Evolutionary conservation across 2,797 vertebrate species (phyloP).

Genomic region (Podargus strigoides): DNA sequence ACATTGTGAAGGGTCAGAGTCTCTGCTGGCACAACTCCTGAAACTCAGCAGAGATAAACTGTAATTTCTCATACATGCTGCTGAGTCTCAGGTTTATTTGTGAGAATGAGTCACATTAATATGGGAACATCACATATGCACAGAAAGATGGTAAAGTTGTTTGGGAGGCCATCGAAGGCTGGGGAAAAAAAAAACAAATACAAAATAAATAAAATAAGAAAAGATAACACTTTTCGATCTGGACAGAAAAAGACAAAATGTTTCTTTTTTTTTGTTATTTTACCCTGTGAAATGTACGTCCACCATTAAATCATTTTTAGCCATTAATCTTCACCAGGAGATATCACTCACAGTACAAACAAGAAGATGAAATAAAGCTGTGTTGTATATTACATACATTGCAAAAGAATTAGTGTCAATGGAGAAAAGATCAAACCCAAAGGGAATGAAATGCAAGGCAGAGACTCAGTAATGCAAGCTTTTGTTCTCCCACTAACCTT

Average conservation of each 20-base stretch:
- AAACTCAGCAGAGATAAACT: neutral
- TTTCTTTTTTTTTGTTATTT: neutral
- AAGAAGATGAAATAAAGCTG: neutral
- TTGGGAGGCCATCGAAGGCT: neutral
- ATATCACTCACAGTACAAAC: neutral
- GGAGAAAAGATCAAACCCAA: neutral
- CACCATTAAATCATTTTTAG: neutral
- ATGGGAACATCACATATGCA: conserved; percentile 1
- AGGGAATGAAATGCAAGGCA: neutral
- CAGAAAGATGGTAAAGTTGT: neutral
- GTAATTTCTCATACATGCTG: neutral
- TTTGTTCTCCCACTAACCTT: neutral
- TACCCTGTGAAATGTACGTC: neutral
- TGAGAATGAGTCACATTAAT: neutral
- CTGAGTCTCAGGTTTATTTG: neutral
- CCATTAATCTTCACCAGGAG: conserved; percentile 11
- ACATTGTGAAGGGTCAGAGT: rapidly evolving
- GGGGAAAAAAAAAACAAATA: neutral
- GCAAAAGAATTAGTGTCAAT: conserved; percentile 10
- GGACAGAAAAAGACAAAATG: neutral
- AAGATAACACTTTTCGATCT: neutral
- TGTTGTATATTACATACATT: neutral
- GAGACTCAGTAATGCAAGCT: neutral
- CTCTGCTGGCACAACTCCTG: neutral
- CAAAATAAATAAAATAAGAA: neutral